phyloP scores from a whole-genome alignment of 2,888 invertebrate species.

The Camptogramma bilineatum region DNA sequence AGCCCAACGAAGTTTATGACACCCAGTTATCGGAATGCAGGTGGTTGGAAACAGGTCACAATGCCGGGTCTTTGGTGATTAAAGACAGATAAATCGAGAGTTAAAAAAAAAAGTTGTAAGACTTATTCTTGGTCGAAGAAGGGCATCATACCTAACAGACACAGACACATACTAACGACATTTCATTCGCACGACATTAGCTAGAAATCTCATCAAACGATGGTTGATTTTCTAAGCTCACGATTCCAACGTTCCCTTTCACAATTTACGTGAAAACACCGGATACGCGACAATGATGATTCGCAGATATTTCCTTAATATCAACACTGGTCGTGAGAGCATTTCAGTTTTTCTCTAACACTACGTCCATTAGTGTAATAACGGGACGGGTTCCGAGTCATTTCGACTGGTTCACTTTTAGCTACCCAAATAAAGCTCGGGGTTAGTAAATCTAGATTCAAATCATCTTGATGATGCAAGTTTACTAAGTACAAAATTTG shows the following conservation, averaged over 20 bases:
- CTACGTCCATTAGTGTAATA: neutral
- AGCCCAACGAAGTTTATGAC: conserved; percentile 32
- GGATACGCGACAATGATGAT: conserved; percentile 36
- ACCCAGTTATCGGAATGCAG: conserved; percentile 30
- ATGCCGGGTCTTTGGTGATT: conserved; percentile 6
- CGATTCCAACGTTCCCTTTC: conserved; percentile 36
- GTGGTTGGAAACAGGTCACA: conserved; percentile 30
- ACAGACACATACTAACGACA: conserved; percentile 1
- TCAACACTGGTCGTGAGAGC: conserved; percentile 14
- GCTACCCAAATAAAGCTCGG: neutral
- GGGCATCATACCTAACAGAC: neutral
- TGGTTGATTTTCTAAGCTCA: conserved; percentile 31
- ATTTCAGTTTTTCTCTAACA: conserved; percentile 20
- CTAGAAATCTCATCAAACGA: conserved; percentile 25
- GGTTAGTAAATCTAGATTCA: too few species aligned
- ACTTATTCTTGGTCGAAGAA: neutral
- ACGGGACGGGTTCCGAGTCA: neutral
- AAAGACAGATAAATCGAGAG: neutral
- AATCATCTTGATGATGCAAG: neutral
- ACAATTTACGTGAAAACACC: conserved; percentile 36
- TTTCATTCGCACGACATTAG: conserved; percentile 4
- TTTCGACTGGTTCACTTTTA: neutral
- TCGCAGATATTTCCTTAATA: conserved; percentile 31
- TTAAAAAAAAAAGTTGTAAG: conserved; percentile 1
- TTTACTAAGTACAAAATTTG: neutral